A percentile compares a stretch with the other conserved stretches of the same genome.
Evolutionary conservation across 2,113 vertebrate species (phyloP).

Genomic region (Neofelis nebulosa): DNA sequence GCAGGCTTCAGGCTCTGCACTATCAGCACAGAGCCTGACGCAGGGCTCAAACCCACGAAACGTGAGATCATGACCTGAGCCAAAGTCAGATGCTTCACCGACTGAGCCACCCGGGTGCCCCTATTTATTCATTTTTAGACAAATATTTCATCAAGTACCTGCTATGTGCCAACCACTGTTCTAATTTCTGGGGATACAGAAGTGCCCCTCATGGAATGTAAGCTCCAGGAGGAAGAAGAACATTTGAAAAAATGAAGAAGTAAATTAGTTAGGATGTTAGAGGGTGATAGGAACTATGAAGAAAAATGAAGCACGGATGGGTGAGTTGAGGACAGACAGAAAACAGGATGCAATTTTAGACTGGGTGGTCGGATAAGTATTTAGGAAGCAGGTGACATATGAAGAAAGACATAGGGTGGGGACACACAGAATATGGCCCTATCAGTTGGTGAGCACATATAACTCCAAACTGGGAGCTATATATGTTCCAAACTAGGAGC

Average conservation of each 20-base stretch:
- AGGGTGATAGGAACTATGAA: neutral
- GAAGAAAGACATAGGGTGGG: neutral
- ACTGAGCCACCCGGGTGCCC: too few species aligned
- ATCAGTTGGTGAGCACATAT: neutral
- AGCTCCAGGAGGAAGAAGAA: neutral
- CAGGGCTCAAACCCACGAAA: too few species aligned
- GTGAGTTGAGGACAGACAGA: neutral
- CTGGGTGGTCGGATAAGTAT: neutral
- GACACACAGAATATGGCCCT: neutral
- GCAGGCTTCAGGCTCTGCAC: too few species aligned
- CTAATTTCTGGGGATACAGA: neutral
- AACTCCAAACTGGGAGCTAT: neutral
- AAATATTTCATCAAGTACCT: neutral
- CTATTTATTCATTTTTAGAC: neutral
- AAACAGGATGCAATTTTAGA: neutral
- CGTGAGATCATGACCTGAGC: too few species aligned
- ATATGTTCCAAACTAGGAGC: too few species aligned
- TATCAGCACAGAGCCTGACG: too few species aligned
- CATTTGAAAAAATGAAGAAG: neutral
- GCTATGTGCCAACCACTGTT: neutral
- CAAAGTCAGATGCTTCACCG: too few species aligned
- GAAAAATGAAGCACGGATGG: neutral
- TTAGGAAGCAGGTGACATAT: neutral
- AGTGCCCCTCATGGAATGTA: neutral
- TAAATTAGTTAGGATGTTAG: neutral